These are phyloP conservation scores for Amazona finschi DNA, from an alignment of 2,797 vertebrate species.

Conservation along the genomic window DNA sequence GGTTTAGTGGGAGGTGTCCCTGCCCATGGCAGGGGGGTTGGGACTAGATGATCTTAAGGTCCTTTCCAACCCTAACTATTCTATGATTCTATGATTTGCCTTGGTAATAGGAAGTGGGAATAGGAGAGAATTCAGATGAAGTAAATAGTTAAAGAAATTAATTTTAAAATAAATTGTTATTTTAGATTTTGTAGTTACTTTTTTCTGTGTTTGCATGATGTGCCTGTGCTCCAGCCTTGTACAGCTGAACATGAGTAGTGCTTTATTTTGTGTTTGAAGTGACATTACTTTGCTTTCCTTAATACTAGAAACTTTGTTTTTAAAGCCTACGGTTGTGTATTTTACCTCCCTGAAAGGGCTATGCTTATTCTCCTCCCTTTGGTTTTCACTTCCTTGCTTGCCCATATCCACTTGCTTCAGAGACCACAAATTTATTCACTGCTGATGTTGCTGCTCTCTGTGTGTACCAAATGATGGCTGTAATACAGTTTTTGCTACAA, in stretches of 20 bases:
- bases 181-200: neutral
- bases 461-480: neutral
- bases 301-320: neutral
- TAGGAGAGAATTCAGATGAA: neutral
- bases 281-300: neutral
- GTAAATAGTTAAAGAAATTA: neutral
- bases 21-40: too few relatives aligned
- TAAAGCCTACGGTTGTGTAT: neutral
- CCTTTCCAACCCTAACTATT: too few relatives aligned
- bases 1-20: too few relatives aligned
- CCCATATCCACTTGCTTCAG: neutral
- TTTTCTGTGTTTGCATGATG: neutral
- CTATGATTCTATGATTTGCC: neutral
- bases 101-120: neutral
- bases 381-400: neutral
- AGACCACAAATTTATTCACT: neutral
- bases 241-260: neutral
- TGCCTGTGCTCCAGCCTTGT: neutral
- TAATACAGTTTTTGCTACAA: conserved; percentile 1
- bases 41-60: too few relatives aligned
- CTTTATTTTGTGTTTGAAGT: neutral
- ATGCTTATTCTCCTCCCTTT: neutral
- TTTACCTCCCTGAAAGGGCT: neutral
- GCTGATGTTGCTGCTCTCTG: neutral
- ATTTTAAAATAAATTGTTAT: neutral